A percentile compares a stretch with the other conserved stretches of the same genome.
These are phyloP conservation scores for Sesia apiformis DNA, from an alignment of 2,888 invertebrate genomes.

Conservation along the genomic window DNA sequence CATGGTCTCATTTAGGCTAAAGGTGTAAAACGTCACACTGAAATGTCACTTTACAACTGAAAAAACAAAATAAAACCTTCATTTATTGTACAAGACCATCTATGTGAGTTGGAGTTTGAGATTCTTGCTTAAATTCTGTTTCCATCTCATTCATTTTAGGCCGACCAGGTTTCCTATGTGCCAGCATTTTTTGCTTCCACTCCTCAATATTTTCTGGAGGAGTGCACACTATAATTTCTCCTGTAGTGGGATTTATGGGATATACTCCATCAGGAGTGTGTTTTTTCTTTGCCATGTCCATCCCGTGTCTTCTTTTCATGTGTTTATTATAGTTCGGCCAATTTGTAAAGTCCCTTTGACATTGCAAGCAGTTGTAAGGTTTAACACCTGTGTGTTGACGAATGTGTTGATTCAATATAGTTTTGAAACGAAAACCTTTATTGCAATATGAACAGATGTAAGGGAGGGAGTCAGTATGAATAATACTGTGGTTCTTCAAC, in stretches of 20 bases:
- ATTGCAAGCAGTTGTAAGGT: constrained; percentile 80
- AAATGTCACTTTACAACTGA: too few species aligned
- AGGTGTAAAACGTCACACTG: too few species aligned
- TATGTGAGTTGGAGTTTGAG: neutral
- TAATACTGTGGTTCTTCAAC: constrained; percentile 78
- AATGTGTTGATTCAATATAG: constrained; percentile 79
- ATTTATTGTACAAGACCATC: neutral
- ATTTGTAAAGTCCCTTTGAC: constrained; percentile 79
- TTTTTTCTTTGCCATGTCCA: constrained; percentile 37
- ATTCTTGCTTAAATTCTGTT: neutral
- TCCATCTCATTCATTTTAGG: constrained; percentile 7
- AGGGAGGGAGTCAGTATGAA: constrained; percentile 82
- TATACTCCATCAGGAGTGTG: constrained; percentile 48
- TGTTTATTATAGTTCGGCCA: constrained; percentile 88
- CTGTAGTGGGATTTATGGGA: constrained; percentile 38
- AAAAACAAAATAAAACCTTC: too few species aligned
- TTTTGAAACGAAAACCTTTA: constrained; percentile 80
- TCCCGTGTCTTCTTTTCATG: constrained; percentile 83
- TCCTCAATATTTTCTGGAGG: constrained; percentile 30
- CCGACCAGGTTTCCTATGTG: constrained; percentile 16
- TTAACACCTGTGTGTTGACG: constrained; percentile 79
- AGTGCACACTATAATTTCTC: constrained; percentile 23
- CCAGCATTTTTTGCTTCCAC: constrained; percentile 36
- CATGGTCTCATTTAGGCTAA: too few species aligned
- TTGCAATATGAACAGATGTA: constrained; percentile 80